Base-by-base conservation (phyloP, 2,113 vertebrate genomes). In the Pionites leucogaster region DNA sequence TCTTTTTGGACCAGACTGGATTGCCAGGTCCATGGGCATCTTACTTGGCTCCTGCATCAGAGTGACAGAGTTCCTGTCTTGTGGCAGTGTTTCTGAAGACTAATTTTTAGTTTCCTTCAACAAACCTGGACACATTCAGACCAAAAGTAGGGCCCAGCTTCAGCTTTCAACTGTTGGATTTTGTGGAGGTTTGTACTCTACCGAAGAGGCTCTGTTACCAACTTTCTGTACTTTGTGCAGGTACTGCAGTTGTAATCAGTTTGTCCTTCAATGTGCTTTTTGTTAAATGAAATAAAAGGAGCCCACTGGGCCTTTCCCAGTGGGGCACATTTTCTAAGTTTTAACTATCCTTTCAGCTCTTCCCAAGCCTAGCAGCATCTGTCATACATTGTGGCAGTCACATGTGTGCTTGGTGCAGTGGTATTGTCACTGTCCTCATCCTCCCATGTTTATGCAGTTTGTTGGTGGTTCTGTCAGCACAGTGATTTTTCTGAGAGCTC, bases 381-480 rank as follows among this genome's bases (percentile, higher is more conserved):
- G 13, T 90, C 63, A 62, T 24, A 9, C 1, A 3, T 44, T 3
- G 1, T 11, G 39, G 62, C 31, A 37, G 28, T 49, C 9, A 5
- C 0, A 0, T 1, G 0, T 49, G 25, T 49, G 25, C 60, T 69
- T 37, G 59, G 13, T 5, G 2, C 18, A 52, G 35, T n/a, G 33
- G 3, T 52, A 2, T 17, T 59, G 39, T 64, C 33, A n/a, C 53
- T 27, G 4, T 42, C 37, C 20, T 74, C 7, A 20, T 65, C 33
- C 35, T 74, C 25, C 10, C 39, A 83, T 57, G 4, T 50, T 85
- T 69, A 17, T 72, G 29, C 44, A 37, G 10, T 80, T 81, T 74
- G 42, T 22, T 44, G 79, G 39, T 65, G 35, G 33, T 39, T 65
- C 13, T 55, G 71, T 35, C 41, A 55, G 69, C 27, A 57, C 4